Evolutionary conservation across 2,888 invertebrate species (phyloP), one percentile per base, ranked within the genome.

Genomic region (Calephelis perditalis): DNA sequence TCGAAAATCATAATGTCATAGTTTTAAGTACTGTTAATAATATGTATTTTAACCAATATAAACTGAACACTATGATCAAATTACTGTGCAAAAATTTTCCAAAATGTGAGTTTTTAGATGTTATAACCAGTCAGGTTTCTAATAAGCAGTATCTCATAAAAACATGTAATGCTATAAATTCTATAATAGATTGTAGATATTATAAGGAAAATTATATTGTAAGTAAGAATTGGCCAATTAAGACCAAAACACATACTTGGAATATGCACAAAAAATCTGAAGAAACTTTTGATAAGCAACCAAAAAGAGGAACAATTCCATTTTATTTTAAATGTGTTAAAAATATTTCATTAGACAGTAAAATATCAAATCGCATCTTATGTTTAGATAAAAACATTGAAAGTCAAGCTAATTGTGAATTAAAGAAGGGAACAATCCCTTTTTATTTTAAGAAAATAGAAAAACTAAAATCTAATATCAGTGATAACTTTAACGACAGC

Each of bases 21-120:
- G 5, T 57, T 15, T 40, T 60, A 40, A 57, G 40, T 49, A 43
- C 49, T n/a, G 6, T 7, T 49, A 57, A 59, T 49, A 62, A 58
- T 44, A 15, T 15, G 8, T 57, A 44, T 45, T 45, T 59, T 7
- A 62, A 62, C 52, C 57, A 63, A 60, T 36, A 8, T 11, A 60
- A 56, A 37, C 43, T 60, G 6, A 63, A 63, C 40, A 57, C 11
- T 12, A 46, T 60, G 57, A 37, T 63, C 52, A 37, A 55, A 46
- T n/a, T 54, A 12, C 44, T 57, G 7, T 58, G 62, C 55, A 54
- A 57, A 5, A 52, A 57, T 57, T 45, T 46, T 11, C 4, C n/a
- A 11, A 57, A 60, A 40, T 63, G 57, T 26, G 40, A 15, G 6
- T 63, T 44, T 57, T 4, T 60, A 40, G 45, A 60, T 46, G 1